phyloP scores from a whole-genome alignment of 1,140 invertebrate species.

The Trichomalopsis sarcophagae region DNA sequence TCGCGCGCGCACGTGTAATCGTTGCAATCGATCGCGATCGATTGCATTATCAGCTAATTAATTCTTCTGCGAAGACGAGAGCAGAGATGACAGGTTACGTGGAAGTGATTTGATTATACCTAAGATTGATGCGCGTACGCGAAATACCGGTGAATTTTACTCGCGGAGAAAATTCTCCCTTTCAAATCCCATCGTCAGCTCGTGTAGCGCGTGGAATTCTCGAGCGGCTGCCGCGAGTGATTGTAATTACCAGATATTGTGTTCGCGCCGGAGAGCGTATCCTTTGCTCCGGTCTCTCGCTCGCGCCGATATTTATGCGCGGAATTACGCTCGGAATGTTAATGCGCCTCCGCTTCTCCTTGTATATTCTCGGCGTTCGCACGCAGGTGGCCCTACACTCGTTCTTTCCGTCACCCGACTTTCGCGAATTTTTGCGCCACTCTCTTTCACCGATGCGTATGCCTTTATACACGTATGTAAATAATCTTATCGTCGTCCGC shows the following conservation, averaged over 20 bases:
- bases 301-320: slow-evolving; percentile 61
- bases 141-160: neutral
- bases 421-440: neutral
- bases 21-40: neutral
- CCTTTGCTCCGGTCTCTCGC: slow-evolving; percentile 46
- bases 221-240: slow-evolving; percentile 46
- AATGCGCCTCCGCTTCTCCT: slow-evolving; percentile 52
- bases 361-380: slow-evolving; percentile 31
- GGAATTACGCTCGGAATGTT: slow-evolving; percentile 63
- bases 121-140: neutral
- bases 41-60: neutral
- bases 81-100: neutral
- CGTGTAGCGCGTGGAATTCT: neutral
- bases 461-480: neutral
- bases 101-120: neutral
- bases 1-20: no score
- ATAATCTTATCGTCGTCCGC: slow-evolving; percentile 15
- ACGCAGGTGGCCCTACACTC: slow-evolving; percentile 11
- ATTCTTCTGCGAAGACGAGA: neutral
- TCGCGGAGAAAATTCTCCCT: neutral
- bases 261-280: slow-evolving; percentile 59
- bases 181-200: neutral
- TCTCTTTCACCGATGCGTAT: neutral
- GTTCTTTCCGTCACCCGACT: neutral
- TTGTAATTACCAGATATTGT: slow-evolving; percentile 65